phyloP scores from a whole-genome alignment of 1,140 invertebrate species.

The Scaptodrosophila lebanonensis region DNA sequence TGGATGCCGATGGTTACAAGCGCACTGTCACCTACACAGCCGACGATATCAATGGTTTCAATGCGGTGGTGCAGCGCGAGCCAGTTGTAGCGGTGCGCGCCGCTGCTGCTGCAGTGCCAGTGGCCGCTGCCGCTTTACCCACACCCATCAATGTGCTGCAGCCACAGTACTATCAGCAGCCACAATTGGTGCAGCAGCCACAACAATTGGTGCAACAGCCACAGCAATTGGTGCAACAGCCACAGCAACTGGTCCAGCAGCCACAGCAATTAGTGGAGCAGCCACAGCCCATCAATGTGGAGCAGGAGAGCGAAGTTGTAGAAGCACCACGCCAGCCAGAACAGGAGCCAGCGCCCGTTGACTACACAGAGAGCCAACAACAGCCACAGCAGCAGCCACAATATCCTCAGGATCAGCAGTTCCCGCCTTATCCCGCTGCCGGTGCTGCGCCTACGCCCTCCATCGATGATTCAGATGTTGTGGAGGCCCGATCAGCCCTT shows the following conservation, averaged over 20 bases:
- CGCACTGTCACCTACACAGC: slow-evolving; percentile 80
- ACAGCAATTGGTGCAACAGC: neutral
- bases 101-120: slow-evolving; percentile 27
- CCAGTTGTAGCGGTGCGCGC: slow-evolving; percentile 64
- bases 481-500: slow-evolving; percentile 55
- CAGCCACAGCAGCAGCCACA: slow-evolving; percentile 38
- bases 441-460: slow-evolving; percentile 19
- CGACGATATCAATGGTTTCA: slow-evolving; percentile 79
- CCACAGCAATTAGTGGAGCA: slow-evolving; percentile 56
- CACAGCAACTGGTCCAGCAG: slow-evolving; percentile 28
- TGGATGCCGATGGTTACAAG: slow-evolving; percentile 80
- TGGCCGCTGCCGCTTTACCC: slow-evolving; percentile 32
- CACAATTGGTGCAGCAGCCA: slow-evolving; percentile 41
- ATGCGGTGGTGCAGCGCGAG: slow-evolving; percentile 78
- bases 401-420: slow-evolving; percentile 65
- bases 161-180: slow-evolving; percentile 45
- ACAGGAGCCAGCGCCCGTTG: slow-evolving; percentile 51
- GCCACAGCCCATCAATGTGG: slow-evolving; percentile 8
- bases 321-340: slow-evolving; percentile 52
- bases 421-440: slow-evolving; percentile 53
- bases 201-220: slow-evolving; percentile 9
- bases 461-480: slow-evolving; percentile 62
- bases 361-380: slow-evolving; percentile 46
- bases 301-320: slow-evolving; percentile 56
- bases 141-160: slow-evolving; percentile 39